These are phyloP conservation scores for Hyposmocoma kahamanoa DNA, from an alignment of 1,140 invertebrate genomes.

Conservation along the genomic window DNA sequence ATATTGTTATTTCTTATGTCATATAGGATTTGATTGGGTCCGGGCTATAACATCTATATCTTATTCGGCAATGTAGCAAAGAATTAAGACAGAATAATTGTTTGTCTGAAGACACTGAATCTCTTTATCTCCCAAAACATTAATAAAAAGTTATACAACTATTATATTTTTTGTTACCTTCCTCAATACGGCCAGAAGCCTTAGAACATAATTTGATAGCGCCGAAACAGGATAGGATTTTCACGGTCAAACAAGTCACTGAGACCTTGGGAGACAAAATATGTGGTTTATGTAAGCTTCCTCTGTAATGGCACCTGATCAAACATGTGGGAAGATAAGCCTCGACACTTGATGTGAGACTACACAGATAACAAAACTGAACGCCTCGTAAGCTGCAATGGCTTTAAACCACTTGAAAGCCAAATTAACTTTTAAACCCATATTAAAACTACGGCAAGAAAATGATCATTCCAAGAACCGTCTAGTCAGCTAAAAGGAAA, in stretches of 20 bases:
- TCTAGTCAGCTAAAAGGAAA: too few species aligned
- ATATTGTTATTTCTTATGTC: too few species aligned
- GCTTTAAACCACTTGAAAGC: slow-evolving; percentile 17
- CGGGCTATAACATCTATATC: too few species aligned
- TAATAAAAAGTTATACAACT: not conserved
- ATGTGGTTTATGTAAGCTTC: slow-evolving; percentile 38
- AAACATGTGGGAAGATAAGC: slow-evolving; percentile 65
- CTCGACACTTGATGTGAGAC: slow-evolving; percentile 61
- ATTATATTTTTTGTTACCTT: not conserved
- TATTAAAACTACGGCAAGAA: not conserved
- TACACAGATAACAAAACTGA: slow-evolving; percentile 55
- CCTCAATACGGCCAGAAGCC: slow-evolving; percentile 19
- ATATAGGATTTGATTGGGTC: too few species aligned
- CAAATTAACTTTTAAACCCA: too few species aligned
- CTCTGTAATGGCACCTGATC: slow-evolving; percentile 65
- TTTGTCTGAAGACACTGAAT: too few species aligned
- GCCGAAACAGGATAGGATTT: slow-evolving; percentile 42
- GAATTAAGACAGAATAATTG: too few species aligned
- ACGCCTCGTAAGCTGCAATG: slow-evolving; percentile 32
- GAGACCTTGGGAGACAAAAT: slow-evolving; percentile 41
- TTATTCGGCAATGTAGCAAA: too few species aligned
- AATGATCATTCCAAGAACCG: too few species aligned
- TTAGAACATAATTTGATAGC: slow-evolving; percentile 37
- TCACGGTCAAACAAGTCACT: slow-evolving; percentile 42
- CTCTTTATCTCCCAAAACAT: too few species aligned